Evolutionary conservation across 2,113 vertebrate species (phyloP).

Genomic region (Pyxicephalus adspersus): DNA sequence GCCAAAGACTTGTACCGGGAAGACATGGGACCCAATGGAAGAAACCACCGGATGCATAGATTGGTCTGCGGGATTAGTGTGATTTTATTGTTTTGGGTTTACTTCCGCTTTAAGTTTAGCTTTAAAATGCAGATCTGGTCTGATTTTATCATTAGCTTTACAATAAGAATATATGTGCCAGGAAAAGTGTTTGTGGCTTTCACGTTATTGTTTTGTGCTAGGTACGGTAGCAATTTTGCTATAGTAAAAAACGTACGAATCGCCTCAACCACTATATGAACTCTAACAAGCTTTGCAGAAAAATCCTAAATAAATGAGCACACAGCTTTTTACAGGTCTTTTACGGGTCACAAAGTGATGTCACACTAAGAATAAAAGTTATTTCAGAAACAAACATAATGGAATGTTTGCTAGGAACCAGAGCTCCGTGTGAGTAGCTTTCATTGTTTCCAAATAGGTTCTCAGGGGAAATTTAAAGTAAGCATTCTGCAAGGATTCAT

Average conservation of each 20-base stretch:
- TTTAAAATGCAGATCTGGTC: too few species aligned
- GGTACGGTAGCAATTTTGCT: too few species aligned
- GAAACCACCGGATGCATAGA: too few species aligned
- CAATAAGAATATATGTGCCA: too few species aligned
- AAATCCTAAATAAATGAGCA: neutral
- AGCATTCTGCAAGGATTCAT: slow-evolving; percentile 16
- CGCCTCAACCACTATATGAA: neutral
- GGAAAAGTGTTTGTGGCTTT: too few species aligned
- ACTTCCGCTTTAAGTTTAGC: too few species aligned
- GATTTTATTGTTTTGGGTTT: too few species aligned
- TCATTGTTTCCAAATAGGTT: slow-evolving; percentile 41
- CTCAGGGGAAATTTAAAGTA: slow-evolving; percentile 32
- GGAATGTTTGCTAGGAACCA: neutral
- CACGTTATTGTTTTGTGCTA: too few species aligned
- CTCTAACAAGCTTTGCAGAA: neutral
- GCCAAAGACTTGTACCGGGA: too few species aligned
- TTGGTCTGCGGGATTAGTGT: too few species aligned
- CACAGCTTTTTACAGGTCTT: neutral
- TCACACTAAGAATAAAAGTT: neutral
- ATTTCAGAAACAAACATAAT: slow-evolving; percentile 7
- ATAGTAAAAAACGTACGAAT: neutral
- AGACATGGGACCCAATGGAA: too few species aligned
- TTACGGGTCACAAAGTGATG: slow-evolving; percentile 1
- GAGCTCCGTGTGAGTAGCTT: slow-evolving; percentile 9
- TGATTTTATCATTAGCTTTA: too few species aligned